Conservation (phyloP, 2,888 invertebrate species). For the Poecilobothrus nobilitatus region DNA sequence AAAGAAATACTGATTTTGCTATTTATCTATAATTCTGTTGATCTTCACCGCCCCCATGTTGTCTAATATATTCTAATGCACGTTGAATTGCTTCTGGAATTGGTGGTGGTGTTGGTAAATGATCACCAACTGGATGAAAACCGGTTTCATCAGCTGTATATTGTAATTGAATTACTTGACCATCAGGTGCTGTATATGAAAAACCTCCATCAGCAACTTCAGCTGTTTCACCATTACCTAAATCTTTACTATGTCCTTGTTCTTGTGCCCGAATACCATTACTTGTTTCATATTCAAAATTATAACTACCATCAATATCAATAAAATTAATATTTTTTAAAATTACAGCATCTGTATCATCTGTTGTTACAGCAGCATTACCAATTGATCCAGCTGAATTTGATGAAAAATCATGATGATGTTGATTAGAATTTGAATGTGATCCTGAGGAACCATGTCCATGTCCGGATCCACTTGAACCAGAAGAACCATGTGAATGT, state of each 20-base stretch:
- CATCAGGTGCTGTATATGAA: constrained; percentile 57
- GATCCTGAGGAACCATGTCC: background rate
- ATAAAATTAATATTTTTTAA: constrained; percentile 44
- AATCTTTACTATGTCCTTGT: constrained; percentile 51
- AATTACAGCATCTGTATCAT: background rate
- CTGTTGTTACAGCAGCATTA: background rate
- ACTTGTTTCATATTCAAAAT: constrained; percentile 50
- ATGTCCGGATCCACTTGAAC: background rate
- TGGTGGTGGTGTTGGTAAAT: constrained; percentile 27
- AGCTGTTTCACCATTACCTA: constrained; percentile 48
- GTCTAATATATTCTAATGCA: constrained; percentile 34
- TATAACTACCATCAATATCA: constrained; percentile 56
- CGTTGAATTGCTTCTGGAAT: constrained; percentile 47
- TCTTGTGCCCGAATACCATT: constrained; percentile 53
- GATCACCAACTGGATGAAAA: constrained; percentile 48
- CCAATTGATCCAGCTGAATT: background rate
- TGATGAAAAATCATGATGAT: background rate
- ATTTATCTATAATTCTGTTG: background rate
- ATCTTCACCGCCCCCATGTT: constrained; percentile 11
- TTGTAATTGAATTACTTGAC: constrained; percentile 49
- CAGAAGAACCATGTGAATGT: background rate
- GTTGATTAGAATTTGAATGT: background rate
- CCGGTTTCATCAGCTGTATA: constrained; percentile 63
- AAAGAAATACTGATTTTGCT: background rate
- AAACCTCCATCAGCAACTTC: constrained; percentile 53